phyloP scores from a whole-genome alignment of 1,140 invertebrate genomes.

The Oscheius sp. region DNA sequence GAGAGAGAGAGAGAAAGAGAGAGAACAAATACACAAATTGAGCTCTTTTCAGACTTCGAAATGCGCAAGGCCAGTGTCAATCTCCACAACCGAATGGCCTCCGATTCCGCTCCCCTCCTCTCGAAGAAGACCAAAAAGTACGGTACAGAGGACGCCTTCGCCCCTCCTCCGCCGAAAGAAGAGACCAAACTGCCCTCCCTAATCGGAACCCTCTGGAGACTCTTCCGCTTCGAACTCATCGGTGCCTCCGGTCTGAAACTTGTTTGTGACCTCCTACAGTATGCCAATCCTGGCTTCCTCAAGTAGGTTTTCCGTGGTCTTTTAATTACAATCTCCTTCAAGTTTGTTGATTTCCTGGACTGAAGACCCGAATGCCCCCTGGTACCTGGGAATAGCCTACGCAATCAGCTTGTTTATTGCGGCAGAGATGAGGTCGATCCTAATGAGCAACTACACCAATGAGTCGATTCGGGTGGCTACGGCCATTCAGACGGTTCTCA shows the following conservation, averaged over 20 bases:
- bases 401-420: slow-evolving; percentile 34
- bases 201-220: slow-evolving; percentile 22
- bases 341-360: slow-evolving; percentile 39
- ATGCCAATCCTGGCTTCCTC: slow-evolving; percentile 39
- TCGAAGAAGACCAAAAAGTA: neutral
- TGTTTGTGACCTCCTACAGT: slow-evolving; percentile 38
- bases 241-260: slow-evolving; percentile 35
- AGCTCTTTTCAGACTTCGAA: slow-evolving; percentile 5
- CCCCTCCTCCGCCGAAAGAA: slow-evolving; percentile 20
- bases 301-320: slow-evolving; percentile 12
- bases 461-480: slow-evolving; percentile 26
- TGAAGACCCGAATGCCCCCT: slow-evolving; percentile 40
- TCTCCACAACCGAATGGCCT: neutral
- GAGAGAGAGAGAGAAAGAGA: neutral
- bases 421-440: slow-evolving; percentile 29
- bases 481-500: slow-evolving; percentile 41
- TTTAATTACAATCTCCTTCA: slow-evolving; percentile 2
- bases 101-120: slow-evolving; percentile 9
- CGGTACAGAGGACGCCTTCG: neutral
- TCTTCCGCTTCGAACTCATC: slow-evolving; percentile 40
- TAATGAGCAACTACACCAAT: slow-evolving; percentile 42
- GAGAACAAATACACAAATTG: neutral
- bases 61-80: slow-evolving; percentile 1
- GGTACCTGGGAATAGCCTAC: slow-evolving; percentile 23
- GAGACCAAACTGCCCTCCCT: slow-evolving; percentile 36